phyloP scores from a whole-genome alignment of 2,797 vertebrate genomes.

The Kryptopterus vitreolus region DNA sequence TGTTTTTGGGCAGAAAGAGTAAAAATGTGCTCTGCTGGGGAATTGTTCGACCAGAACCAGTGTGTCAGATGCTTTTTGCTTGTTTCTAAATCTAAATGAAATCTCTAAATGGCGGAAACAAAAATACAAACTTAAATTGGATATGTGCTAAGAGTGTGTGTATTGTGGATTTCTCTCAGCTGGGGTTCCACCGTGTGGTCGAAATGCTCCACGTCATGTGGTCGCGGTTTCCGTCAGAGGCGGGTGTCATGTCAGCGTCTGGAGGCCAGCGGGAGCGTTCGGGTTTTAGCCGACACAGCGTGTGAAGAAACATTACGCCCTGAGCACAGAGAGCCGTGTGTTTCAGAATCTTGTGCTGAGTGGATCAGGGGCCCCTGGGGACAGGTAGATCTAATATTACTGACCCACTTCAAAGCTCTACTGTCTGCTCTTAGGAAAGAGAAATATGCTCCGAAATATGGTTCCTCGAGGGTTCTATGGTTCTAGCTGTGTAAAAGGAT shows the following conservation, averaged over 20 bases:
- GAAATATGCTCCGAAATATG: background rate
- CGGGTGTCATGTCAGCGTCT: constrained; percentile 75
- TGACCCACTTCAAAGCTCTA: background rate
- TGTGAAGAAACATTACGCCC: constrained; percentile 69
- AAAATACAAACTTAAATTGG: background rate
- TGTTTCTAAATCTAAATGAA: background rate
- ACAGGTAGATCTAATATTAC: constrained; percentile 67
- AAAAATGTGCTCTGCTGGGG: background rate
- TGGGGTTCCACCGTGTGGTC: constrained; percentile 81
- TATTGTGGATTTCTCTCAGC: constrained; percentile 60
- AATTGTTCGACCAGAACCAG: background rate
- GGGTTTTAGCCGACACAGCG: constrained; percentile 47
- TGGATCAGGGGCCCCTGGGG: constrained; percentile 65
- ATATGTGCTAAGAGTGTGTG: constrained; percentile 6
- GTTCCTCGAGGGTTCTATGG: background rate
- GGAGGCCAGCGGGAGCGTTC: constrained; percentile 57
- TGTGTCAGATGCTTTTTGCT: background rate
- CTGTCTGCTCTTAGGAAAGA: background rate
- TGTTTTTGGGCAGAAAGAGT: background rate
- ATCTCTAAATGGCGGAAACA: background rate
- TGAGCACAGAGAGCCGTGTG: constrained; percentile 68
- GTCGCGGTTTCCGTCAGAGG: constrained; percentile 73
- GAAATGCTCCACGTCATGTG: constrained; percentile 79
- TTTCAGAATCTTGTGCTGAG: constrained; percentile 61
- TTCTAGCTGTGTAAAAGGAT: background rate